A percentile compares a stretch with the other conserved stretches of the same genome.
These are phyloP conservation scores for Telmatherina bonti DNA, from an alignment of 2,797 vertebrate genomes.

Conservation along the genomic window DNA sequence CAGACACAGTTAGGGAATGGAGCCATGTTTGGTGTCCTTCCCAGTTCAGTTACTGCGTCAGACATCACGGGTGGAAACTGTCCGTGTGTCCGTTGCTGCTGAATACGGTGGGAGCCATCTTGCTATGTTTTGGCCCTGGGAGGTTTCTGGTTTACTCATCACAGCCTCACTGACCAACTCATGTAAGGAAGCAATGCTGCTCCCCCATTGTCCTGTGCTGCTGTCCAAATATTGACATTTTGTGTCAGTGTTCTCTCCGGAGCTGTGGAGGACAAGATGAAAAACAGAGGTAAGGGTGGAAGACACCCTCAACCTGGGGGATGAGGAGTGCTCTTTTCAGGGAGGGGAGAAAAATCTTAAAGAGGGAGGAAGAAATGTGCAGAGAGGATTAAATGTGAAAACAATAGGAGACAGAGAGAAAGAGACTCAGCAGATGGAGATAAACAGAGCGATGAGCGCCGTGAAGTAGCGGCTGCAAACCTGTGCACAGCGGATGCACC, in stretches of 20 bases:
- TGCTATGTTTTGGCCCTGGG: slow-evolving; percentile 57
- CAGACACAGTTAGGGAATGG: slow-evolving; percentile 40
- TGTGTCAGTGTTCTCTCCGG: slow-evolving; percentile 63
- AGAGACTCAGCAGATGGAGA: slow-evolving; percentile 30
- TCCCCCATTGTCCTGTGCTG: slow-evolving; percentile 49
- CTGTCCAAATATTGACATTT: slow-evolving; percentile 79
- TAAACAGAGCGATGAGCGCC: slow-evolving; percentile 27
- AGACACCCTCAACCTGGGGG: slow-evolving; percentile 59
- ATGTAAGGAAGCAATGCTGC: slow-evolving; percentile 48
- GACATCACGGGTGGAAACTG: slow-evolving; percentile 42
- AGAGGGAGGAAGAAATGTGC: slow-evolving; percentile 19
- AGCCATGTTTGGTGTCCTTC: slow-evolving; percentile 58
- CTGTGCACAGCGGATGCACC: slow-evolving; percentile 13
- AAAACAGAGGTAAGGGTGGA: slow-evolving; percentile 61
- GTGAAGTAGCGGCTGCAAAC: slow-evolving; percentile 20
- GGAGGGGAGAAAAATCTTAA: background rate
- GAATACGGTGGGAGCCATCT: slow-evolving; percentile 42
- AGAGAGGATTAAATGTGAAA: slow-evolving; percentile 46
- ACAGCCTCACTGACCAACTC: slow-evolving; percentile 52
- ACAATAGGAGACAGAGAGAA: slow-evolving; percentile 23
- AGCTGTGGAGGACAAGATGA: slow-evolving; percentile 64
- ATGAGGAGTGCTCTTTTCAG: slow-evolving; percentile 3
- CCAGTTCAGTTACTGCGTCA: slow-evolving; percentile 28
- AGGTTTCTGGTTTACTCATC: slow-evolving; percentile 73
- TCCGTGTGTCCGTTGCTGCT: slow-evolving; percentile 60